Base-by-base conservation (phyloP, 1,140 invertebrate genomes). In the Kradibia gibbosae region DNA sequence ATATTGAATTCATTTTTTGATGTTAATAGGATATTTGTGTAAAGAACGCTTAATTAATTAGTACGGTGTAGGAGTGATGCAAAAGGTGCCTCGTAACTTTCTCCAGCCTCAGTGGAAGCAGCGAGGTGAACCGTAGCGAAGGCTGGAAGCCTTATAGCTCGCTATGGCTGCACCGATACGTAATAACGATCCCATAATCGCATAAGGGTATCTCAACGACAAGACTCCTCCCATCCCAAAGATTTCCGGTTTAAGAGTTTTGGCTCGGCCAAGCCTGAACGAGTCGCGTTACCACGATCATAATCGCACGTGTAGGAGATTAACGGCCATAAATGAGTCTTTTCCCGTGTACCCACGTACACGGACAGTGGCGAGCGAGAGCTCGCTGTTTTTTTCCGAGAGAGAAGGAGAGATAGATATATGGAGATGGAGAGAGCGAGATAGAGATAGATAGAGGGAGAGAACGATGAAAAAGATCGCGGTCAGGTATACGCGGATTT, bases 291-390 rank as follows among this genome's bases (percentile, higher is more conserved):
- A 67, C 22, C 50, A 31, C 53, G 53, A 77, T 77, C 42, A 65
- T 77, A 77, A 77, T 77, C 57, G 57, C 55, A 8, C n/a, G 74
- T 77, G 53, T 55, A 34, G 25, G 57, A 48, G 74, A 77, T 77
- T 77, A 77, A 75, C 55, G 36, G n/a, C 20, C 48, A 31, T 28
- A 62, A 62, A 15, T 17, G 28, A 62, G 13, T 22, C 17, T 20
- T 34, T 34, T 34, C 31, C 13, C n/a, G 15, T 3, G 10, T 22
- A 17, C 17, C 22, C 10, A n/a, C 11, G 11, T 20, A 3, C 11
- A 39, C 28, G 62, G 3, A 62, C 10, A n/a, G n/a, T n/a, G n/a
- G n/a, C n/a, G n/a, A n/a, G n/a, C n/a, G n/a, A n/a, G n/a, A n/a
- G n/a, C n/a, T n/a, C n/a, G n/a, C n/a, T 45, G 5, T 45, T 5